Base-by-base conservation (phyloP, 2,113 vertebrate genomes). In the Accipiter cooperii region DNA sequence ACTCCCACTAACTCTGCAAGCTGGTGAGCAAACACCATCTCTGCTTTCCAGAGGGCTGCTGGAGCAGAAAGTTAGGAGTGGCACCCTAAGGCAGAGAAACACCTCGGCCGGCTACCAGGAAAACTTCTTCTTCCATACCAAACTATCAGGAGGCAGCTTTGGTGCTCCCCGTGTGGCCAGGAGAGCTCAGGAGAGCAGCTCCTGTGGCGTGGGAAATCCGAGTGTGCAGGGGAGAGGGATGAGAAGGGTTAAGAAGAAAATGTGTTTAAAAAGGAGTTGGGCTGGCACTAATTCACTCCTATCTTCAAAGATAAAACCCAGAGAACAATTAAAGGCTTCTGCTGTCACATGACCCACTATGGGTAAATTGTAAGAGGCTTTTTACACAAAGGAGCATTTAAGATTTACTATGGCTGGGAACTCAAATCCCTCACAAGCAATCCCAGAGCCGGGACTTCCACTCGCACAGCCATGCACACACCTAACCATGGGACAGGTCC, bases 261-360 rank as follows among this genome's bases (percentile, higher is more conserved):
- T 15, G 58, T 63, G 28, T 42, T 90, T 80, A 6, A 74, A 85
- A 83, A 77, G 40, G 71, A 88, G 71, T 57, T 77, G 54, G 44
- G 38, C 79, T 74, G 42, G 64, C 79, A 86, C 46, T 92, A 90
- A 74, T 84, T 92, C 71, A 51, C 52, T 65, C 84, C 91, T 94
- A 94, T 92, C 93, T 95, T 91, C 65, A 86, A 88, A 83, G 63
- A 86, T 70, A 93, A 90, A 95, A 66, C 49, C 10, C 1, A 3
- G 46, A 76, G 71, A 55, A 90, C 89, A 94, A 96, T 91, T 94
- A 93, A 94, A 76, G 71, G 63, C 49, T 55, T 88, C 68, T 70
- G 46, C 58, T 95, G 87, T 91, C 75, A 86, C 31, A 93, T 87
- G 82, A 90, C 78, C 75, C 60, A 46, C 63, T 93, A 70, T 1